These are phyloP conservation scores for Ondatra zibethicus DNA, from an alignment of 2,113 vertebrate genomes.

Conservation along the genomic window DNA sequence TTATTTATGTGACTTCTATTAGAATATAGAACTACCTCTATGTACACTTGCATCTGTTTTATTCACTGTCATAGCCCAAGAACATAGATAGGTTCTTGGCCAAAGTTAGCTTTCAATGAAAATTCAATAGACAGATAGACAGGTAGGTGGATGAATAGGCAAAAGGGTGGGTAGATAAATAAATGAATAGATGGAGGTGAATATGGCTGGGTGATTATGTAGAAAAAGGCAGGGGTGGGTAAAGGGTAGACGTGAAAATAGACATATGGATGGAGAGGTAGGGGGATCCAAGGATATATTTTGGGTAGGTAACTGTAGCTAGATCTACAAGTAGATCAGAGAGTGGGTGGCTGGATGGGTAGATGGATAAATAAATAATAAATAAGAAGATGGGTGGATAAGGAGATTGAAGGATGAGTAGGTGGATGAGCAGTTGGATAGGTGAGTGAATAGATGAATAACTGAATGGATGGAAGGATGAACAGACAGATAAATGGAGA, in stretches of 20 bases:
- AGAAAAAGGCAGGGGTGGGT: neutral
- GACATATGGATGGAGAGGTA: no score
- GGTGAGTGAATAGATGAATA: neutral
- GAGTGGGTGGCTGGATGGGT: neutral
- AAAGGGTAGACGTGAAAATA: no score
- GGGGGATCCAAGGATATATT: neutral
- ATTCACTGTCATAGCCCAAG: neutral
- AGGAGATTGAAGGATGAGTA: neutral
- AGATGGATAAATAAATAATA: neutral
- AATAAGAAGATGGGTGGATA: neutral
- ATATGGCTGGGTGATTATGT: neutral
- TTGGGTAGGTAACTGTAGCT: no score
- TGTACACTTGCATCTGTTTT: neutral
- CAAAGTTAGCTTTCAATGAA: neutral
- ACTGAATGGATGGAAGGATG: neutral
- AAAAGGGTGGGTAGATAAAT: neutral
- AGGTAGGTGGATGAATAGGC: neutral
- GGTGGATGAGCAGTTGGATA: rapidly evolving
- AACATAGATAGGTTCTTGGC: neutral
- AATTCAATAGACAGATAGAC: neutral
- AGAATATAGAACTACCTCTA: neutral
- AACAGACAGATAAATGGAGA: no score
- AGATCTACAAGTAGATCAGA: neutral
- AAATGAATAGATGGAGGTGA: neutral
- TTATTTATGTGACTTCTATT: neutral